Conservation (phyloP, 30 jellyfish, hydroid and myxozoan species). For the Chrysaora quinquecirrha region DNA sequence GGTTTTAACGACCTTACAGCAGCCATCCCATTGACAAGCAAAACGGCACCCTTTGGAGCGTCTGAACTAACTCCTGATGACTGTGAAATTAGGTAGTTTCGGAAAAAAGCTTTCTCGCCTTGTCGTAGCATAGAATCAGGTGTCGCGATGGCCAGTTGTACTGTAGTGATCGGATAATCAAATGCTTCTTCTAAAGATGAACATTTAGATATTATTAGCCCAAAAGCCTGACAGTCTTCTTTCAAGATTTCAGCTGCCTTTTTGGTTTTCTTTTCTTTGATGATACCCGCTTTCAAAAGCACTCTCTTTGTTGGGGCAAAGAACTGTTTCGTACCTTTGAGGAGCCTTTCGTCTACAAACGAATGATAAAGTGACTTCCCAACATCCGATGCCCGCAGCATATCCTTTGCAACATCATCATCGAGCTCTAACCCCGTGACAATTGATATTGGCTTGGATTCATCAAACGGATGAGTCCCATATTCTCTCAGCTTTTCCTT, state of each 20-base stretch:
- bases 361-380: not conserved
- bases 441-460: not conserved
- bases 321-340: not conserved
- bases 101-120: slow-evolving; percentile 5
- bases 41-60: slow-evolving; percentile 10
- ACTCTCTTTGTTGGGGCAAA: not conserved
- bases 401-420: slow-evolving; percentile 15
- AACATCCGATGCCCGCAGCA: slow-evolving; percentile 4
- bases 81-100: not conserved
- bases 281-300: not conserved
- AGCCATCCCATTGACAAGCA: slow-evolving; percentile 12
- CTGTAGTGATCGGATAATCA: not conserved
- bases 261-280: not conserved
- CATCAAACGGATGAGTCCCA: not conserved
- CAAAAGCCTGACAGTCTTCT: slow-evolving; percentile 24
- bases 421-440: not conserved
- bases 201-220: not conserved
- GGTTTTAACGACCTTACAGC: slow-evolving; percentile 10
- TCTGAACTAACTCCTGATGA: not conserved
- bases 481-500: slow-evolving; percentile 7
- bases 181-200: slow-evolving; percentile 14
- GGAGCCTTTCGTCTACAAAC: not conserved
- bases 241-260: not conserved
- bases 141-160: not conserved
- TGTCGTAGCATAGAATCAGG: not conserved